These are phyloP conservation scores for Drosophila trichaetosa DNA, from an alignment of 2,888 invertebrate species.

Conservation along the genomic window DNA sequence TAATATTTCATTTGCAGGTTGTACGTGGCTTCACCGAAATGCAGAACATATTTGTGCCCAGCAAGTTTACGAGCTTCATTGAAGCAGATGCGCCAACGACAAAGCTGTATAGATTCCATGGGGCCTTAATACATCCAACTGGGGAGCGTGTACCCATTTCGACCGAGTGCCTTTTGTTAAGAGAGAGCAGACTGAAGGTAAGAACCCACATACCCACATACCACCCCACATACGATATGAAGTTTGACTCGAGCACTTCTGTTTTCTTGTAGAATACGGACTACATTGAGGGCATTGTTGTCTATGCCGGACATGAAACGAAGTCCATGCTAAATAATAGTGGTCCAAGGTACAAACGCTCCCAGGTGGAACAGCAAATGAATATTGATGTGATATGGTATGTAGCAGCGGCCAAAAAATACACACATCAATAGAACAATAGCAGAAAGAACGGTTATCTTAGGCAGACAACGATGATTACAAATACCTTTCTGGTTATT, in stretches of 20 bases:
- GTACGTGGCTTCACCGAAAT: slow-evolving; percentile 85
- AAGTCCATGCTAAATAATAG: slow-evolving; percentile 99
- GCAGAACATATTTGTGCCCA: slow-evolving; percentile 91
- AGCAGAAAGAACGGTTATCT: background rate
- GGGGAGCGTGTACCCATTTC: slow-evolving; percentile 92
- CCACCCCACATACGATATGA: background rate
- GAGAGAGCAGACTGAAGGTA: slow-evolving; percentile 94
- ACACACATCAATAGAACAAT: background rate
- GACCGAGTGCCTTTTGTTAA: slow-evolving; percentile 95
- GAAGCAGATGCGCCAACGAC: slow-evolving; percentile 98
- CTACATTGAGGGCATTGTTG: slow-evolving; percentile 97
- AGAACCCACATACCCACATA: background rate
- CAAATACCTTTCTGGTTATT: background rate
- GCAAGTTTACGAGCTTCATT: slow-evolving; percentile 92
- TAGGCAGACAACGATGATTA: background rate
- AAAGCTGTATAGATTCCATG: slow-evolving; percentile 97
- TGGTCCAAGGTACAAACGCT: slow-evolving; percentile 96
- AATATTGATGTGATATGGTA: slow-evolving; percentile 98
- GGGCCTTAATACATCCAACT: slow-evolving; percentile 92
- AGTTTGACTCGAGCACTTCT: background rate
- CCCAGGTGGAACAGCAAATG: slow-evolving; percentile 96
- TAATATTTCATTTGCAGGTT: slow-evolving; percentile 68
- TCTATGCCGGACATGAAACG: slow-evolving; percentile 98
- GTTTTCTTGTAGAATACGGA: slow-evolving; percentile 91
- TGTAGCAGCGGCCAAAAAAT: background rate